Base-by-base conservation (phyloP, 2,888 invertebrate species). In the Drosophila conformis region DNA sequence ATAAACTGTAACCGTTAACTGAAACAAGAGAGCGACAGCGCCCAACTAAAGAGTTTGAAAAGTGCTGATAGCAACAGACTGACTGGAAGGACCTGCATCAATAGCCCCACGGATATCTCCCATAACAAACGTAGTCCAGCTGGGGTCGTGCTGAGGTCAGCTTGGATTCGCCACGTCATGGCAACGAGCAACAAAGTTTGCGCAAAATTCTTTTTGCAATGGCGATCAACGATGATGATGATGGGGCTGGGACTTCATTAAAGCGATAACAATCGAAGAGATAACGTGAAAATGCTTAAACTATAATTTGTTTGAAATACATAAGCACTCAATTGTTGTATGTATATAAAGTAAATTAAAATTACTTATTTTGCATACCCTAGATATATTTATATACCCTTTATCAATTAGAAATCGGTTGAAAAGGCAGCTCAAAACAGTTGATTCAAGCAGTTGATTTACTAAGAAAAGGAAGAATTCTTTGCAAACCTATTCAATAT, bases 1-100 rank as follows among this genome's bases (percentile, higher is more conserved):
- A 86, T 89, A 86, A 89, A 86, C 89, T 87, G 89, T 86, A 89
- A 89, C 85, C 84, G 89, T 86, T 87, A 84, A 82, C 89, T 82
- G 59, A 82, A 76, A 65, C 63, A 69, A 33, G 8, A 13, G 11
- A 29, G 49, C 29, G 27, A 40, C 38, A 52, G 25, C 68, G 74
- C 59, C 57, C 78, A 83, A 83, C 78, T 83, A 78, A 76, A 87
- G 71, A 70, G 63, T 71, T 70, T 62, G 38, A 60, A 88, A 85
- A 87, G 74, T 82, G 87, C 87, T 89, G 89, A 85, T 85, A 82
- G 87, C 82, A 73, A 82, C 82, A 85, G 82, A 87, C 87, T 89
- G 79, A 87, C 84, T 89, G 79, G 61, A 82, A 77, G 77, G 85
- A 84, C 85, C 74, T 82, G 89, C 82, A 89, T 84, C 88, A 80